phyloP scores from a whole-genome alignment of 2,113 vertebrate species.

The Forbesichthys papilliferus region DNA sequence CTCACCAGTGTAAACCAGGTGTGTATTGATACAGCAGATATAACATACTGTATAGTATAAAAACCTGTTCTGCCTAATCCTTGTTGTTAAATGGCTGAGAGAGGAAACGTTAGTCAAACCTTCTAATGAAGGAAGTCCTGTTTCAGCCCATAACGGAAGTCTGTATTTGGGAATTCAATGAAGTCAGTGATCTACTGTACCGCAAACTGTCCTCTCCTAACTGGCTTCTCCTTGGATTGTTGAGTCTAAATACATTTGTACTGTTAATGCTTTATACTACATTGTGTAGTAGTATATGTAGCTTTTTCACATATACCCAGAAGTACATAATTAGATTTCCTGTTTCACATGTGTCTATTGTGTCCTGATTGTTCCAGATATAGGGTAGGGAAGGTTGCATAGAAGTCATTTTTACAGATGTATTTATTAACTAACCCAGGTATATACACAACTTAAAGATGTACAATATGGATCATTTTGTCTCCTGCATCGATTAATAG shows the following conservation, averaged over 20 bases:
- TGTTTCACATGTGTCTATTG: not conserved
- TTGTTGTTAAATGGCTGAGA: not conserved
- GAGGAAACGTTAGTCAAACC: constrained; percentile 2
- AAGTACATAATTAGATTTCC: not conserved
- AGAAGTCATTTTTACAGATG: too few relatives aligned
- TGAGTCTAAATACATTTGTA: constrained; percentile 18
- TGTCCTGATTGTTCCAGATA: too few relatives aligned
- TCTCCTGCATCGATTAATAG: too few relatives aligned
- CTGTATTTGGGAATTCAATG: constrained; percentile 2
- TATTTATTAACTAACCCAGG: too few relatives aligned
- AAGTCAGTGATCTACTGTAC: constrained; percentile 1
- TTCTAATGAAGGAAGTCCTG: constrained; percentile 35
- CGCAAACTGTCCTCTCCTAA: not conserved
- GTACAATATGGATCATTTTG: too few relatives aligned
- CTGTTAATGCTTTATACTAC: not conserved
- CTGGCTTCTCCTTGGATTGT: constrained; percentile 10
- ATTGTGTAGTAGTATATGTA: not conserved
- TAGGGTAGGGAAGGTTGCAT: too few relatives aligned
- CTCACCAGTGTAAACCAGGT: too few relatives aligned
- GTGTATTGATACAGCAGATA: too few relatives aligned
- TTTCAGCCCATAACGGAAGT: constrained; percentile 7
- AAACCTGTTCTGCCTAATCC: too few relatives aligned
- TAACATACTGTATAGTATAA: too few relatives aligned
- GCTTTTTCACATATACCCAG: constrained; percentile 21
- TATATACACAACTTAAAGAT: too few relatives aligned